These are phyloP conservation scores for Cremastinae sp. DNA, from an alignment of 2,888 invertebrate species.

Conservation along the genomic window DNA sequence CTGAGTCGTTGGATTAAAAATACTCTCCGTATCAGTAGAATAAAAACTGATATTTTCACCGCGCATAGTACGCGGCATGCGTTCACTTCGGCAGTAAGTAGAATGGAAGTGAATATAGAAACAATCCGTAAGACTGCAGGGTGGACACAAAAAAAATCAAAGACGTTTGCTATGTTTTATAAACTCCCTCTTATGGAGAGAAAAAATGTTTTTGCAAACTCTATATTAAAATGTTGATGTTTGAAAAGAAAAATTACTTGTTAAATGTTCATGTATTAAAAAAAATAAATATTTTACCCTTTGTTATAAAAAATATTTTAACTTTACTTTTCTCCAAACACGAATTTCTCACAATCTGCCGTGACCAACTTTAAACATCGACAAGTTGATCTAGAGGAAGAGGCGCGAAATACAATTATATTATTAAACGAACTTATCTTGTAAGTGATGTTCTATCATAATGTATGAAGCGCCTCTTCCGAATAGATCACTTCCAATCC, in stretches of 20 bases:
- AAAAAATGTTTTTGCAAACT: conserved; percentile 34
- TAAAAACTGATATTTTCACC: conserved; percentile 59
- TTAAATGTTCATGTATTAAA: conserved; percentile 7
- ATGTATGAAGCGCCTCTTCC: conserved; percentile 46
- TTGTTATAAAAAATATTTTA: conserved; percentile 9
- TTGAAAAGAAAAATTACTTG: not conserved
- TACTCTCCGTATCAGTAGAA: conserved; percentile 44
- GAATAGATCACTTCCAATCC: conserved; percentile 44
- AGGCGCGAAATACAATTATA: conserved; percentile 52
- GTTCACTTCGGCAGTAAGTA: conserved; percentile 64
- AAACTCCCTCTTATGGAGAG: too few species aligned
- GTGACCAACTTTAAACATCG: conserved; percentile 50
- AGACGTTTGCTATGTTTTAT: conserved; percentile 61
- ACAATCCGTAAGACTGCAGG: conserved; percentile 62
- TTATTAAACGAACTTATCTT: too few species aligned
- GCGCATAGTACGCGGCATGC: conserved; percentile 64
- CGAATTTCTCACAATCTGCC: too few species aligned
- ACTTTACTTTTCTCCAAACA: too few species aligned
- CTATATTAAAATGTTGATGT: conserved; percentile 31
- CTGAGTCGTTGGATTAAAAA: conserved; percentile 61
- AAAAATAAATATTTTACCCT: too few species aligned
- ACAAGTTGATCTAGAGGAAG: conserved; percentile 49
- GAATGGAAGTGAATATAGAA: conserved; percentile 58
- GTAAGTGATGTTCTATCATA: too few species aligned
- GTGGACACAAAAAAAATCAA: conserved; percentile 63